These are phyloP conservation scores for Stictonetta naevosa DNA, from an alignment of 2,113 vertebrate species.

Conservation along the genomic window DNA sequence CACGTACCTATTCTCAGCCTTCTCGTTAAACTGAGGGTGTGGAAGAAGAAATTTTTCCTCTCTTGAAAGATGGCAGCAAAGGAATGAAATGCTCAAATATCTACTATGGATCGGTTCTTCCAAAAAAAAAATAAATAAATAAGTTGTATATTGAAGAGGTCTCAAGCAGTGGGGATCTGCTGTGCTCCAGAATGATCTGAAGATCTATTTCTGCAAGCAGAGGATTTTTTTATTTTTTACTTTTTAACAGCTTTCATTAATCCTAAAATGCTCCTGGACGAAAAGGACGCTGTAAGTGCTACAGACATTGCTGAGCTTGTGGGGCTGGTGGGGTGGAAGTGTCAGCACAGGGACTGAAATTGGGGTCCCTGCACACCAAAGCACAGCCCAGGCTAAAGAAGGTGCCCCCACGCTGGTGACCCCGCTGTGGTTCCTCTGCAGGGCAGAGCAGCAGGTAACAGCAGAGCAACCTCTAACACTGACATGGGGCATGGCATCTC, in stretches of 20 bases:
- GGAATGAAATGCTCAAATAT: background rate
- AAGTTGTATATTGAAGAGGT: background rate
- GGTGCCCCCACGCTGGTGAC: background rate
- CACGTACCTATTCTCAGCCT: slow-evolving; percentile 39
- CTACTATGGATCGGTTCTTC: background rate
- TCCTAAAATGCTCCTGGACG: background rate
- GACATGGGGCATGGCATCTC: background rate
- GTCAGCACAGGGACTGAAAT: background rate
- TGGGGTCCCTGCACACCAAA: background rate
- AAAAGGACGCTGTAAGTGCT: background rate
- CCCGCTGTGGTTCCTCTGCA: background rate
- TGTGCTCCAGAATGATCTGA: background rate
- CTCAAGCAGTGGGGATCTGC: background rate
- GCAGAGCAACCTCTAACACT: accelerated
- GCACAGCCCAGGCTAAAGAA: background rate
- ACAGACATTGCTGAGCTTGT: background rate
- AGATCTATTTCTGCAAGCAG: background rate
- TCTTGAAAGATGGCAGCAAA: background rate
- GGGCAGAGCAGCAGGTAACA: background rate
- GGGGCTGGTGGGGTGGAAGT: background rate
- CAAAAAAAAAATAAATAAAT: background rate
- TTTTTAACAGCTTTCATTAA: background rate
- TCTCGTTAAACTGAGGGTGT: background rate
- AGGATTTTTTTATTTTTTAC: background rate
- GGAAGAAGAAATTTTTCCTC: background rate